Evolutionary conservation across 2,113 vertebrate genomes (phyloP).

Genomic region (Mungos mungo): DNA sequence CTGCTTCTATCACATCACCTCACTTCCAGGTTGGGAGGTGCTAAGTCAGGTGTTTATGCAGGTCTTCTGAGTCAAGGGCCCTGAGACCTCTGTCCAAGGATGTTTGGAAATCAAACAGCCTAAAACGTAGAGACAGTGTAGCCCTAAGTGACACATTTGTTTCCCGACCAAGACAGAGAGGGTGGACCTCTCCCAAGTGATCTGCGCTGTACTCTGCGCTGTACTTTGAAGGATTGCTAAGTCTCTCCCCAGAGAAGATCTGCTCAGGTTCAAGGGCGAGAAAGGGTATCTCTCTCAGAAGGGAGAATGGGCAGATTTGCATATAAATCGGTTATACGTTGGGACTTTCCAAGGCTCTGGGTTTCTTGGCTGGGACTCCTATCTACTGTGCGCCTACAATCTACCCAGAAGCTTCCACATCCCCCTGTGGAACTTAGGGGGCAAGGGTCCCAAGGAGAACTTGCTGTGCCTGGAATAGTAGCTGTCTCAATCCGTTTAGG

Average conservation of each 20-base stretch:
- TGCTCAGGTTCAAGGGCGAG: not conserved
- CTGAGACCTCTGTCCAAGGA: not conserved
- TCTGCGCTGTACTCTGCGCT: not conserved
- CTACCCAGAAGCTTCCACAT: not conserved
- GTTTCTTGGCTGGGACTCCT: not conserved
- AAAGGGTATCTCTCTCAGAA: not conserved
- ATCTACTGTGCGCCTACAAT: not conserved
- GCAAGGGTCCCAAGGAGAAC: not conserved
- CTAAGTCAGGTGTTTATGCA: not conserved
- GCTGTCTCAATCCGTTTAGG: too few relatives aligned
- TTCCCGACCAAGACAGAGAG: not conserved
- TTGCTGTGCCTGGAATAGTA: too few relatives aligned
- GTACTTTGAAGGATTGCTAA: not conserved
- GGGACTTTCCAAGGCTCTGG: too few relatives aligned
- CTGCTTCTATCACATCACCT: not conserved
- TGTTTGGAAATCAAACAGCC: not conserved
- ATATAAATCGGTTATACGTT: not conserved
- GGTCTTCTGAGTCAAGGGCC: not conserved
- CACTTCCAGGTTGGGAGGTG: not conserved
- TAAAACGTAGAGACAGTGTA: not conserved
- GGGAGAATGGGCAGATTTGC: not conserved
- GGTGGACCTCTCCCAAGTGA: accelerated
- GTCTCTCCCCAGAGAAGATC: not conserved
- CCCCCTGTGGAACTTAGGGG: not conserved
- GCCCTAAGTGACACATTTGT: not conserved